phyloP scores from a whole-genome alignment of 2,888 invertebrate species.

The Drosophila anceps region DNA sequence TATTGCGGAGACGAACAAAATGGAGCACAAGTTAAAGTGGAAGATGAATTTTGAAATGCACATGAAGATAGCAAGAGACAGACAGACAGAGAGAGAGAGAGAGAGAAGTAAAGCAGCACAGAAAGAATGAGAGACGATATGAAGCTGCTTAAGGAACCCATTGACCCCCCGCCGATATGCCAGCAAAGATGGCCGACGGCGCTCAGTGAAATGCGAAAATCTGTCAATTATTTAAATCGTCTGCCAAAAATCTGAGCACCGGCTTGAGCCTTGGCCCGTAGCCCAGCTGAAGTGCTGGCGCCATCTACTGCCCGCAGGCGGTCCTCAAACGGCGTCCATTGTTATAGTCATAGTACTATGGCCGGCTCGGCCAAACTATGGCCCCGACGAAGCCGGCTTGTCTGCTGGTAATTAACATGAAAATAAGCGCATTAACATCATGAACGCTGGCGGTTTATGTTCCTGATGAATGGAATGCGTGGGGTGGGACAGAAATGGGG shows the following conservation, averaged over 20 bases:
- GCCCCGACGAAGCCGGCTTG: constrained; percentile 44
- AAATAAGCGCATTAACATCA: constrained; percentile 76
- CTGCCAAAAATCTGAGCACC: constrained; percentile 64
- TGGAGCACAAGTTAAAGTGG: constrained; percentile 31
- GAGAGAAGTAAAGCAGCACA: too few relatives aligned
- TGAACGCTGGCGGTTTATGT: constrained; percentile 54
- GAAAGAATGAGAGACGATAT: background rate
- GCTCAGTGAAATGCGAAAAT: constrained; percentile 61
- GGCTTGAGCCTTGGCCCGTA: constrained; percentile 43
- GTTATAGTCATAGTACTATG: background rate
- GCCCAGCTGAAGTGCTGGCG: constrained; percentile 31
- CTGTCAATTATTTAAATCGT: constrained; percentile 81
- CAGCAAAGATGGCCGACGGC: constrained; percentile 52
- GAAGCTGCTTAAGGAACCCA: constrained; percentile 34
- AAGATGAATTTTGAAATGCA: constrained; percentile 30
- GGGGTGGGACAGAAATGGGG: background rate
- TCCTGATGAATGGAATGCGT: constrained; percentile 29
- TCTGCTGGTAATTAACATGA: constrained; percentile 78
- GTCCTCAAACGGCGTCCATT: constrained; percentile 13
- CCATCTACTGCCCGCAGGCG: constrained; percentile 21
- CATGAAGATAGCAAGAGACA: constrained; percentile 10
- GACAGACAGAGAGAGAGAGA: background rate
- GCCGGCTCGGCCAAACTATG: constrained; percentile 40
- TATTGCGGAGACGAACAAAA: constrained; percentile 69
- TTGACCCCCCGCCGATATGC: constrained; percentile 55